Conservation (phyloP, 2,888 invertebrate genomes). For the Sphecodes monilicornis region DNA sequence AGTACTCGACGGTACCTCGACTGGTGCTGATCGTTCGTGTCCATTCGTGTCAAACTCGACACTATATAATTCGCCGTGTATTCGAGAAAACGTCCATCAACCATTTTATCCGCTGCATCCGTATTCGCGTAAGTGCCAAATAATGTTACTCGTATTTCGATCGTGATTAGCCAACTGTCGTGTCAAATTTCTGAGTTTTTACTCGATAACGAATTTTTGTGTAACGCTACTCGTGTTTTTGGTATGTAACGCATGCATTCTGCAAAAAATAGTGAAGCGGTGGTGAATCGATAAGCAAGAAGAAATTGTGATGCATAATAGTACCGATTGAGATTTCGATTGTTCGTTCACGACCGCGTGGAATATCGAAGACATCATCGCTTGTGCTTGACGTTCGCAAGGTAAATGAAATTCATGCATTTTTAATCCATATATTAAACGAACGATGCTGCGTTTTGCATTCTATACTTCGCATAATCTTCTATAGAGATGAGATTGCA, state of each 20-base stretch:
- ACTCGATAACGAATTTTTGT: not conserved
- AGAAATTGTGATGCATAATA: constrained; percentile 35
- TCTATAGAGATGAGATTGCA: not conserved
- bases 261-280: constrained; percentile 16
- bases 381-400: constrained; percentile 60
- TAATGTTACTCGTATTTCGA: not conserved
- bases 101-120: not conserved
- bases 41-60: not conserved
- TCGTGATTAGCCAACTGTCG: constrained; percentile 1
- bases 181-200: not conserved
- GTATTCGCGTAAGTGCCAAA: no score
- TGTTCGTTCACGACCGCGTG: constrained; percentile 35
- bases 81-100: constrained; percentile 15
- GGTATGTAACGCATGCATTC: not conserved
- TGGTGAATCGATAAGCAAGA: constrained; percentile 41
- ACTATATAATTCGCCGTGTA: not conserved
- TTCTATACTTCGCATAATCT: not conserved
- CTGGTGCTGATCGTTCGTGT: not conserved
- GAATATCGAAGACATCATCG: constrained; percentile 60
- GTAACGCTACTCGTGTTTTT: not conserved
- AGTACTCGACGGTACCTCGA: constrained; percentile 30
- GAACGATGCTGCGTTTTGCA: not conserved
- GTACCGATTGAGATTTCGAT: constrained; percentile 34
- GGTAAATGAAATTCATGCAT: constrained; percentile 47
- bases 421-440: not conserved